These are phyloP conservation scores for Nansenia antarctica DNA, from an alignment of 2,113 vertebrate species.

Conservation along the genomic window DNA sequence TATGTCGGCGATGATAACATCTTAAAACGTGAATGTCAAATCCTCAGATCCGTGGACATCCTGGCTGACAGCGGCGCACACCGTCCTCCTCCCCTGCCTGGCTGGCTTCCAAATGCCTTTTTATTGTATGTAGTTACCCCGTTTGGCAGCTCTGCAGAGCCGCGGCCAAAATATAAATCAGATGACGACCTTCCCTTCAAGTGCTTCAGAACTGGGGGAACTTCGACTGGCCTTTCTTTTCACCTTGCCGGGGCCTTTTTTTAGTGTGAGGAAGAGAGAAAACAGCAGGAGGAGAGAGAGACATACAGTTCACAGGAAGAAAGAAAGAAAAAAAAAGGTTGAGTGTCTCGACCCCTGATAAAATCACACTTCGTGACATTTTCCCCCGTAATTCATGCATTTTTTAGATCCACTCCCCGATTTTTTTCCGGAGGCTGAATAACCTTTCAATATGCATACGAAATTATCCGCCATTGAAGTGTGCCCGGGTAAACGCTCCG, in stretches of 20 bases:
- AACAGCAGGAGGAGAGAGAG: neutral
- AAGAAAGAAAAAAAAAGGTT: too few relatives aligned
- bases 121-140: neutral
- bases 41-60: neutral
- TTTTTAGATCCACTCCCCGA: slow-evolving; percentile 26
- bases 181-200: neutral
- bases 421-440: slow-evolving; percentile 13
- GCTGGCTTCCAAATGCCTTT: neutral
- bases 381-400: slow-evolving; percentile 49
- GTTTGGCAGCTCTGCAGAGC: neutral
- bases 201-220: neutral
- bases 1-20: neutral
- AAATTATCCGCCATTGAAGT: slow-evolving; percentile 42
- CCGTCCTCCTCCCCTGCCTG: neutral
- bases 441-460: slow-evolving; percentile 22
- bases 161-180: neutral
- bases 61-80: slow-evolving; percentile 1
- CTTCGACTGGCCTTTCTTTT: neutral
- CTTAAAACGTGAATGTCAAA: neutral
- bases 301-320: neutral
- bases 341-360: slow-evolving; percentile 63
- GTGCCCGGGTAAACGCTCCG: slow-evolving; percentile 21
- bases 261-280: neutral
- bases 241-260: neutral
- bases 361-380: slow-evolving; percentile 65